These are phyloP conservation scores for Calidris pugnax DNA, from an alignment of 2,113 vertebrate species.

Conservation along the genomic window DNA sequence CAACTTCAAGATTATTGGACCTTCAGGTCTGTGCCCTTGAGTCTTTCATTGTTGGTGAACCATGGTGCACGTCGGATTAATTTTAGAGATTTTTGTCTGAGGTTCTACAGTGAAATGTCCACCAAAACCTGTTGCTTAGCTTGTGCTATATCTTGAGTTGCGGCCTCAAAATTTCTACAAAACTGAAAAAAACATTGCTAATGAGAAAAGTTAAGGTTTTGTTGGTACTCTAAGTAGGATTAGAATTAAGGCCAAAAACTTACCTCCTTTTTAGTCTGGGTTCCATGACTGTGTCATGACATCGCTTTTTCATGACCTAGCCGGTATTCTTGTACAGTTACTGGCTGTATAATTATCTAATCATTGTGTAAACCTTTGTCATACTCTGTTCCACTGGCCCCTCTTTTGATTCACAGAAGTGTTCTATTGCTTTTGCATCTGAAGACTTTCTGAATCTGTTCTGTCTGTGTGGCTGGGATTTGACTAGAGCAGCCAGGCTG, in stretches of 20 bases:
- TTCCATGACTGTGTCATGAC: not conserved
- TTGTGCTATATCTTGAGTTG: not conserved
- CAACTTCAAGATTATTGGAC: fast-evolving
- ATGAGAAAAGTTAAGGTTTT: not conserved
- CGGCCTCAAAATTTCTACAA: not conserved
- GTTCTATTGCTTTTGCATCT: not conserved
- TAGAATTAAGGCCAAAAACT: not conserved
- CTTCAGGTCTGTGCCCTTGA: not conserved
- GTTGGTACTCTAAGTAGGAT: not conserved
- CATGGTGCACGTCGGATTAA: not conserved
- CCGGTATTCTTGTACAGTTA: not conserved
- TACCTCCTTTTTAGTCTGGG: not conserved
- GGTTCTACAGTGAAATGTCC: not conserved
- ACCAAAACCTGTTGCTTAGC: not conserved
- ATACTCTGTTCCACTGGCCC: not conserved
- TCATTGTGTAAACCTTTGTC: not conserved
- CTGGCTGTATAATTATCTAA: not conserved
- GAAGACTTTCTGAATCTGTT: not conserved
- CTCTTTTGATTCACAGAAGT: not conserved
- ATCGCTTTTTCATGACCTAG: not conserved
- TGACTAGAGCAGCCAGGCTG: not conserved
- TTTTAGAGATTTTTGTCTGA: not conserved
- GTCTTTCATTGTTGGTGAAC: not conserved
- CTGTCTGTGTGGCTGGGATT: not conserved
- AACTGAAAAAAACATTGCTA: not conserved